Evolutionary conservation across 2,888 invertebrate species (phyloP).

Genomic region (Cryptocephalus primarius): DNA sequence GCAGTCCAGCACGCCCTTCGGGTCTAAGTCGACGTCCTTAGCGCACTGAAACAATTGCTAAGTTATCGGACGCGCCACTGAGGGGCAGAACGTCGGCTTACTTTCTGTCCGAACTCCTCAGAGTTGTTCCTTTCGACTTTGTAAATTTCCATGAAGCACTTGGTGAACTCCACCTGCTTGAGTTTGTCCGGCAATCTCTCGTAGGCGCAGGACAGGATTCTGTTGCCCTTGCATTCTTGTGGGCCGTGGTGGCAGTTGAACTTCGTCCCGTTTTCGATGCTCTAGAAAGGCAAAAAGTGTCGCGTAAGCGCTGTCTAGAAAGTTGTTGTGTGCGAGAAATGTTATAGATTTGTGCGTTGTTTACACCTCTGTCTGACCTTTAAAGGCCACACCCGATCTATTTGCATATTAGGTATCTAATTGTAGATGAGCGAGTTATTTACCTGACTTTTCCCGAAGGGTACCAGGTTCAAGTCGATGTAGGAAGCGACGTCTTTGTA

Average conservation of each 20-base stretch:
- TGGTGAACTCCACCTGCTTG: conserved; percentile 28
- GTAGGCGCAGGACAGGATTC: conserved; percentile 50
- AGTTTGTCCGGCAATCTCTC: conserved; percentile 31
- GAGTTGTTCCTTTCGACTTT: conserved; percentile 12
- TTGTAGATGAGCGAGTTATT: conserved; percentile 9
- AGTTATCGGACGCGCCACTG: conserved; percentile 1
- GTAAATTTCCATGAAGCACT: conserved; percentile 31
- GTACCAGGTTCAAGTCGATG: conserved; percentile 44
- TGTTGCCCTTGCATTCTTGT: conserved; percentile 50
- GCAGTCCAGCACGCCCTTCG: conserved; percentile 33
- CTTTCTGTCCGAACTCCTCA: conserved; percentile 20
- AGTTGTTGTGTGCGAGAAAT: too few species aligned
- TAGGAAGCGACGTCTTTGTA: conserved; percentile 40
- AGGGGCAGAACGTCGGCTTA: conserved; percentile 3
- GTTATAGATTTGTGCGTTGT: too few species aligned
- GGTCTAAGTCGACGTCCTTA: conserved; percentile 29
- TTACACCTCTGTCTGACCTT: too few species aligned
- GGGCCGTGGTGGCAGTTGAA: conserved; percentile 52
- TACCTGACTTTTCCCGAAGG: conserved; percentile 55
- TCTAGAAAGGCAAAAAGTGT: too few species aligned
- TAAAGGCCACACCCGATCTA: not conserved
- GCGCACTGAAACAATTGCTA: conserved; percentile 34
- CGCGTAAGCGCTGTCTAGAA: too few species aligned
- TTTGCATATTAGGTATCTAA: not conserved
- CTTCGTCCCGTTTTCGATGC: conserved; percentile 17